A percentile compares a stretch with the other conserved stretches of the same genome.
phyloP scores from a whole-genome alignment of 2,888 invertebrate genomes.

The Campopleginae sp. region DNA sequence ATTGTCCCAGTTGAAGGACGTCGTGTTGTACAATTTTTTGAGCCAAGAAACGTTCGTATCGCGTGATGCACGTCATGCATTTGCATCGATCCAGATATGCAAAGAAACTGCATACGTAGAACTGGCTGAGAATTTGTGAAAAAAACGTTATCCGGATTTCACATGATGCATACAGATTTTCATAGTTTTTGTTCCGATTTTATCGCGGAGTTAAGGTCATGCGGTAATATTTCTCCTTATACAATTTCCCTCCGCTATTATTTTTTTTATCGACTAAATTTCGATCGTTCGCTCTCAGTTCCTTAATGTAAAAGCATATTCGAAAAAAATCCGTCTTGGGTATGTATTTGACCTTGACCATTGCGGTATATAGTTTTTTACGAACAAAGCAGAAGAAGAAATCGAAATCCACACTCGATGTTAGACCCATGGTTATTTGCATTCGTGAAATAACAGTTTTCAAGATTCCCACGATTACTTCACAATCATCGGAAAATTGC shows the following conservation, averaged over 20 bases:
- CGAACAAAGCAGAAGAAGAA: no score
- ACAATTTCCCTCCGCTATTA: not conserved
- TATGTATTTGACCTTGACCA: no score
- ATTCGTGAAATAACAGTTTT: not conserved
- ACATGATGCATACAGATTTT: not conserved
- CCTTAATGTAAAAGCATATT: no score
- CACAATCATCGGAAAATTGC: not conserved
- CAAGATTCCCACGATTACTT: not conserved
- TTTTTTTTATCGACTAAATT: not conserved
- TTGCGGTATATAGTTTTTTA: no score
- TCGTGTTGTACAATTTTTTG: constrained; percentile 10
- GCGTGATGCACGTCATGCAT: constrained; percentile 19
- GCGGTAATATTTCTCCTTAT: not conserved
- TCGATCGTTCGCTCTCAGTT: not conserved
- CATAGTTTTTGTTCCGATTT: not conserved
- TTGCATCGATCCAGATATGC: constrained; percentile 3
- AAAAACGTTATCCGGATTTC: not conserved
- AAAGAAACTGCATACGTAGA: not conserved
- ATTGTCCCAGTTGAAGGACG: constrained; percentile 12
- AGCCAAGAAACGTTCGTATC: constrained; percentile 1
- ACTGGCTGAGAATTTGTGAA: not conserved
- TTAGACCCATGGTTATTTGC: not conserved
- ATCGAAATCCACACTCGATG: no score
- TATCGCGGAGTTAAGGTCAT: not conserved
- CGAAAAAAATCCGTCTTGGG: no score